Percentiles rank a stretch among this genome's conserved stretches.
Conservation (phyloP, 2,797 vertebrate species). For the Hoplostethus mediterraneus region DNA sequence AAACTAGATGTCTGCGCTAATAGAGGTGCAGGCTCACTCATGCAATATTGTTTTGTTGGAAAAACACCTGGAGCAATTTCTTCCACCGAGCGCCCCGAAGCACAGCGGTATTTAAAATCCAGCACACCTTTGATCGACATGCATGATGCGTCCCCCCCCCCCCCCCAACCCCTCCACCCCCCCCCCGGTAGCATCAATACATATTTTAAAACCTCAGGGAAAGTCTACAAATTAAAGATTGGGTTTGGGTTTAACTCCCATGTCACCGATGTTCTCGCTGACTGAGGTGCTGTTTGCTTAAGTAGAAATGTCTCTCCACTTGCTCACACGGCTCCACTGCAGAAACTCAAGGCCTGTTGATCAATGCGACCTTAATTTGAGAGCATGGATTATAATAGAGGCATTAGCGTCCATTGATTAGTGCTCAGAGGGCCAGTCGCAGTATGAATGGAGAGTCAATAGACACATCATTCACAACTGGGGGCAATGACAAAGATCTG, state of each 20-base stretch:
- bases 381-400: conserved; percentile 82
- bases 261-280: background rate
- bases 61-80: conserved; percentile 62
- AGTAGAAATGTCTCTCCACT: conserved; percentile 37
- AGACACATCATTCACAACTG: conserved; percentile 65
- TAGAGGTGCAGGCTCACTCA: conserved; percentile 31
- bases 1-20: conserved; percentile 34
- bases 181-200: conserved; percentile 37
- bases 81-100: conserved; percentile 38
- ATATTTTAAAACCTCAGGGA: conserved; percentile 61
- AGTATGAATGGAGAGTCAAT: conserved; percentile 72
- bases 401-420: conserved; percentile 82
- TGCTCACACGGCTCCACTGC: conserved; percentile 38
- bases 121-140: conserved; percentile 62
- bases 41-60: conserved; percentile 45
- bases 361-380: conserved; percentile 82
- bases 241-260: conserved; percentile 22
- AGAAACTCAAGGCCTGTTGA: conserved; percentile 60
- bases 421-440: conserved; percentile 53
- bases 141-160: conserved; percentile 51
- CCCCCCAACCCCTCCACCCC: conserved; percentile 35
- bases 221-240: conserved; percentile 52
- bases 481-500: conserved; percentile 55
- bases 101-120: conserved; percentile 69
- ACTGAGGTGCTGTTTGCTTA: conserved; percentile 29